Evolutionary conservation across 1,140 invertebrate species (phyloP).

Genomic region (Gonioctena quinquepunctata): DNA sequence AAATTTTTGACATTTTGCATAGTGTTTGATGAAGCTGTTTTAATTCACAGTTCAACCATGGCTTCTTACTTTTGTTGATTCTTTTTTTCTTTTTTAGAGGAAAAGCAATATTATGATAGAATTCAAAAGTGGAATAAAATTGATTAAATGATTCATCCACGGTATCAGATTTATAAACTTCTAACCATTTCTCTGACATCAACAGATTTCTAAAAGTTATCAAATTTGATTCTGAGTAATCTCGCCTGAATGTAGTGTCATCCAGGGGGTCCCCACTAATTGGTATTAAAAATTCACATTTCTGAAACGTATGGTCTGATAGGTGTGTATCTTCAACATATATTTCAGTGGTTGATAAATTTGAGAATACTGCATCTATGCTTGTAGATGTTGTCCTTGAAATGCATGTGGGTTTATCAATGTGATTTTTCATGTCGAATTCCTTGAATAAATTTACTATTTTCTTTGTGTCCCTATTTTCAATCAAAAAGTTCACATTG

Average conservation of each 20-base stretch:
- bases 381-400: background rate
- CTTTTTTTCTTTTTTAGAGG: background rate
- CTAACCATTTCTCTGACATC: background rate
- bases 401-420: slow-evolving; percentile 1
- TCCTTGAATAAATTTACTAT: slow-evolving; percentile 4
- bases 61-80: background rate
- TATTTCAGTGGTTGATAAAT: background rate
- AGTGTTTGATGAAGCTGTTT: slow-evolving; percentile 1
- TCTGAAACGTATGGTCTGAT: slow-evolving; percentile 7
- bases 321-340: background rate
- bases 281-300: background rate
- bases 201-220: slow-evolving; percentile 5
- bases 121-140: background rate
- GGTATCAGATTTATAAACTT: background rate
- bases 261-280: background rate
- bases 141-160: background rate
- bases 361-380: too few relatives aligned
- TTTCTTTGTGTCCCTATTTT: background rate
- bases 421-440: slow-evolving; percentile 1
- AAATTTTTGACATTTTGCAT: background rate
- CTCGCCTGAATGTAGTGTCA: background rate
- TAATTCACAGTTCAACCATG: background rate
- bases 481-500: slow-evolving; percentile 1
- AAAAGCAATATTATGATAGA: background rate
- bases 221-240: background rate